Base-by-base conservation (phyloP, 2,113 vertebrate species). In the Sinocyclocheilus grahami region DNA sequence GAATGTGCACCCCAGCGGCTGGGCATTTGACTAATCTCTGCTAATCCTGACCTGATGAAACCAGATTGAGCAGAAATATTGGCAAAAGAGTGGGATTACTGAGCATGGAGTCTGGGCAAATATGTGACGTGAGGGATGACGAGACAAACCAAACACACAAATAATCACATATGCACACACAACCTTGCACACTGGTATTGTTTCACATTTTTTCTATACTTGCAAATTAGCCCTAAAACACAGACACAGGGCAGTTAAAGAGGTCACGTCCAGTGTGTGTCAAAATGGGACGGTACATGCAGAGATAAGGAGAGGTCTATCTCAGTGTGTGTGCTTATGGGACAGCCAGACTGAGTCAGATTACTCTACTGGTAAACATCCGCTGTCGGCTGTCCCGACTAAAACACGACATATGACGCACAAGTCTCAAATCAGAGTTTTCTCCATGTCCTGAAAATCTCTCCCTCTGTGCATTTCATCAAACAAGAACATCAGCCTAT, bases 41-140 rank as follows among this genome's bases (percentile, higher is more conserved):
- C 91, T 94, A 94, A 94, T 94, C 93, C 90, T 84, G 65, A 89
- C 92, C 92, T 92, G 93, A 93, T 93, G 92, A 93, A 93, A 92
- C 91, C 91, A 92, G 90, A 93, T 89, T 90, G 89, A 91, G 90
- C 88, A 91, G 92, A 91, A 92, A 94, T 91, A 93, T 94, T 93
- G 92, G 92, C 92, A 91, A 93, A 92, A 91, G 88, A 89, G 88
- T 85, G 20, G 86, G 93, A 94, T 94, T 93, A 94, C 83, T 20
- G 88, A 91, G 85, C 85, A 88, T 87, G 78, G 89, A 91, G 91
- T 93, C 90, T 92, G 91, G 89, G 86, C 90, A 90, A 92, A 88
- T 76, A 55, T 55, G 91, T 93, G 93, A 93, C 87, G 63, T 67
- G 86, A 88, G 88, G 48, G 14, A 55, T 82, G 90, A 91, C 85